Conservation (phyloP, 2,113 vertebrate species). For the Rissa tridactyla region DNA sequence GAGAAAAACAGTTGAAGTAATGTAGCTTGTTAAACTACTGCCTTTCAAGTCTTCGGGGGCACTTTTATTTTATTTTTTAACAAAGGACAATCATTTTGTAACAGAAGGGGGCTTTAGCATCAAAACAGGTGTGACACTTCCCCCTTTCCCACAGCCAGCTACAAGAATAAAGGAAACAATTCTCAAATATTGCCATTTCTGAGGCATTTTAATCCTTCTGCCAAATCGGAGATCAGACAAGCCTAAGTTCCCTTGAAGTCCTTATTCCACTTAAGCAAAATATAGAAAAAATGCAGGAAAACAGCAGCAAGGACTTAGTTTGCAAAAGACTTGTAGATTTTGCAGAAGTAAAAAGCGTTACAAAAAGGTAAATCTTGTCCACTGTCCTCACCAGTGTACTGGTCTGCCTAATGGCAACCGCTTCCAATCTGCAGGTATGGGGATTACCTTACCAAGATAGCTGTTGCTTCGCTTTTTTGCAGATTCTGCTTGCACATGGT, state of each 20-base stretch:
- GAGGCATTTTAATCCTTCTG: neutral
- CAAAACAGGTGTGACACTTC: neutral
- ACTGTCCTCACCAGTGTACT: neutral
- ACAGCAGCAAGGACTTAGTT: neutral
- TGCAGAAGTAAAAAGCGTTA: neutral
- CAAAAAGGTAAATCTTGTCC: neutral
- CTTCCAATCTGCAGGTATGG: neutral
- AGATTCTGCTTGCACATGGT: neutral
- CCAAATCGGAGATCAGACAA: neutral
- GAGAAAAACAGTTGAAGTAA: conserved; percentile 42
- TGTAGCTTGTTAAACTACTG: conserved; percentile 33
- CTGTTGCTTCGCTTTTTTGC: neutral
- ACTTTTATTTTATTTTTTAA: conserved; percentile 1
- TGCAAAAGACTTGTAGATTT: neutral
- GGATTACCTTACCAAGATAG: neutral
- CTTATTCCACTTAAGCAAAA: neutral
- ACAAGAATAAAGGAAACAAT: neutral
- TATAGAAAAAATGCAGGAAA: neutral
- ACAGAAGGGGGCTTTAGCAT: neutral
- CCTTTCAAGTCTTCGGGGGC: neutral
- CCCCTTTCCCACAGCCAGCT: neutral
- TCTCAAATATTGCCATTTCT: neutral
- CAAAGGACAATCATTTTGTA: neutral
- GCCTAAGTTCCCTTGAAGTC: neutral
- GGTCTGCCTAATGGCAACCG: neutral